Base-by-base conservation (phyloP, 2,888 invertebrate species). In the Automeris io region DNA sequence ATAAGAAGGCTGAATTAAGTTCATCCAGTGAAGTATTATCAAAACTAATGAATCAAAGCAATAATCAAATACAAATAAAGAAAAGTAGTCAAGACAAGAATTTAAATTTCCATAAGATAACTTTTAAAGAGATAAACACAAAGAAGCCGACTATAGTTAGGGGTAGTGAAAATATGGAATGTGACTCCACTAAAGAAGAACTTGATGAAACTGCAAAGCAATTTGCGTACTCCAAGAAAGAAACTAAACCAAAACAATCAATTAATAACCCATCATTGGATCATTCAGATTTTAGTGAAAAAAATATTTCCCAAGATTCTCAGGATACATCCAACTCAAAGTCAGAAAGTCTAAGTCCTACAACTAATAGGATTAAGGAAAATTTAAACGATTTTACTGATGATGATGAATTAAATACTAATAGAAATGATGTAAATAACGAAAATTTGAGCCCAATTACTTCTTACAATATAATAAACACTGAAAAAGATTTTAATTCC, bases 31-130 rank as follows among this genome's bases (percentile, higher is more conserved):
- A 79, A 34, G 70, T 81, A 19, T 59, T 85, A 26, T 70, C 78
- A 16, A 83, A 80, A 58, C 58, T 85, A 46, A 55, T 82, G 8
- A 78, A 67, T 45, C 77, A 81, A 52, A 73, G 70, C 42, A 79
- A 78, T 54, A 80, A 63, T 60, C 74, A 82, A 64, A 74, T 86
- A 43, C 80, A 78, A 69, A 77, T 85, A 32, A 85, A 79, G 52
- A 83, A 71, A 49, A 35, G 51, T 43, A 41, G 47, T 18, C 51
- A 54, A 39, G 44, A 43, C 42, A 45, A 38, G 12, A 26, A 26
- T 26, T 4, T 26, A 26, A 26, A 26, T 16, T 26, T 26, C 12
- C 16, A 16, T 26, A 16, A 26, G 16, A 16, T 26, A 2, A 26
- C 16, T 26, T 26, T 26, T 13, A 26, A 26, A 26, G 26, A 35